Conservation (phyloP, 2,113 vertebrate species). For the Oriolus oriolus region DNA sequence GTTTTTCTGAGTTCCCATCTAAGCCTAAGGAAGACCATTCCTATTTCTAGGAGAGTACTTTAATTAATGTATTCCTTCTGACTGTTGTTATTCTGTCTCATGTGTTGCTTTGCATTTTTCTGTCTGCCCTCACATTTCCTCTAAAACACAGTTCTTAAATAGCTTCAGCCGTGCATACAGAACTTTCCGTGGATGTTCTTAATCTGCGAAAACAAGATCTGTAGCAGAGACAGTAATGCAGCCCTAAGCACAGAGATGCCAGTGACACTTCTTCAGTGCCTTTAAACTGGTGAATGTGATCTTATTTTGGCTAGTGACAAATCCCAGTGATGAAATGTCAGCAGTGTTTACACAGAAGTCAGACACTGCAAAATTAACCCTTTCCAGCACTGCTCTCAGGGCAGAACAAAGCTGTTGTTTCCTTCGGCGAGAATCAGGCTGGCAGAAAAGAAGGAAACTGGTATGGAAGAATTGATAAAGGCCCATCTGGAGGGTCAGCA, state of each 20-base stretch:
- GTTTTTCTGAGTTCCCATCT: not conserved
- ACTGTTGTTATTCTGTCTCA: not conserved
- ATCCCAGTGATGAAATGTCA: slow-evolving; percentile 39
- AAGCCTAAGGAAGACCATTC: not conserved
- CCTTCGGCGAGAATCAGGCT: not conserved
- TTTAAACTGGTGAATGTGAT: slow-evolving; percentile 14
- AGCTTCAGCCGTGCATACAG: not conserved
- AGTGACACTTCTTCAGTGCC: not conserved
- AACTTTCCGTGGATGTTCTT: slow-evolving; percentile 23
- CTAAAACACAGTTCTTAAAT: not conserved
- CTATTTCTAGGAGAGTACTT: not conserved
- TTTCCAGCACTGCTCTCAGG: not conserved
- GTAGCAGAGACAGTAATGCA: slow-evolving; percentile 3
- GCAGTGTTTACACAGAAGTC: slow-evolving; percentile 10
- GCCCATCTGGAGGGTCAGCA: not conserved
- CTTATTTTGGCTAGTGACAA: slow-evolving; percentile 39
- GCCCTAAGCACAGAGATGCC: not conserved
- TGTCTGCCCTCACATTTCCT: not conserved
- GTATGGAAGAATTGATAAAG: not conserved
- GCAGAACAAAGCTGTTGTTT: not conserved
- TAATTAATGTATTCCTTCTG: not conserved
- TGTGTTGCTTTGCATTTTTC: not conserved
- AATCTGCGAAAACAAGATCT: slow-evolving; percentile 24
- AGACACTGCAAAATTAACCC: not conserved
- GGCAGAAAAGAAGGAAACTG: not conserved